Evolutionary conservation across 2,113 vertebrate species (phyloP).

Genomic region (Microcebus murinus): DNA sequence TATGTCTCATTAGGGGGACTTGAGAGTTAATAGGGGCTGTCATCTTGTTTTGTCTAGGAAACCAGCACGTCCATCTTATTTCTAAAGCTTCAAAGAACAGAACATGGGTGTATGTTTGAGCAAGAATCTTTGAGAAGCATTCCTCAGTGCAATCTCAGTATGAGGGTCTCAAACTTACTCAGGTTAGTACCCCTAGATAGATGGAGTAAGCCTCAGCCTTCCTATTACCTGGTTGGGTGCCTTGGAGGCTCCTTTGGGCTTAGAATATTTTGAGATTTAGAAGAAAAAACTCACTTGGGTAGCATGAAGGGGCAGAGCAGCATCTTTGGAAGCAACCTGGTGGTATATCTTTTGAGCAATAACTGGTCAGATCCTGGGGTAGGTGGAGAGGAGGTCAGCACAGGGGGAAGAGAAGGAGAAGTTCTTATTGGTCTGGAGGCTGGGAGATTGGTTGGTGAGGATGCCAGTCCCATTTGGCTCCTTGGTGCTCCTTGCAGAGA

Average conservation of each 20-base stretch:
- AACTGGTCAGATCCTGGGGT: not conserved
- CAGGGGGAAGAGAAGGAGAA: not conserved
- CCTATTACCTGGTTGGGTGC: not conserved
- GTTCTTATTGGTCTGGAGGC: not conserved
- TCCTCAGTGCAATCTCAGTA: not conserved
- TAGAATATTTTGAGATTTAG: not conserved
- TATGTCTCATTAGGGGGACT: not conserved
- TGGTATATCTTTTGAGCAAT: not conserved
- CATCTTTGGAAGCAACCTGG: not conserved
- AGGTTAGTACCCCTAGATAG: not conserved
- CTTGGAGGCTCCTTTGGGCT: not conserved
- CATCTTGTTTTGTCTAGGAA: conserved; percentile 16
- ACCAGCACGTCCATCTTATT: not conserved
- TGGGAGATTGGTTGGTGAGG: not conserved
- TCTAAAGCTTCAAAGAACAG: conserved; percentile 16
- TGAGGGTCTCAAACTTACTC: not conserved
- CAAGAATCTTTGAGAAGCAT: conserved; percentile 15
- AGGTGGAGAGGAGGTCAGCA: not conserved
- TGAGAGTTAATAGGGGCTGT: not conserved
- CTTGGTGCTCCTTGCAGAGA: not conserved
- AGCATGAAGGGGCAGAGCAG: not conserved
- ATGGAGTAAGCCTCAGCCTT: not conserved
- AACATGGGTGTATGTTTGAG: not conserved
- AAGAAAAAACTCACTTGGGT: not conserved
- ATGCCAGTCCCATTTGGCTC: not conserved